Evolutionary conservation across 1,140 invertebrate species (phyloP).

Genomic region (Drosophila kepulauana): DNA sequence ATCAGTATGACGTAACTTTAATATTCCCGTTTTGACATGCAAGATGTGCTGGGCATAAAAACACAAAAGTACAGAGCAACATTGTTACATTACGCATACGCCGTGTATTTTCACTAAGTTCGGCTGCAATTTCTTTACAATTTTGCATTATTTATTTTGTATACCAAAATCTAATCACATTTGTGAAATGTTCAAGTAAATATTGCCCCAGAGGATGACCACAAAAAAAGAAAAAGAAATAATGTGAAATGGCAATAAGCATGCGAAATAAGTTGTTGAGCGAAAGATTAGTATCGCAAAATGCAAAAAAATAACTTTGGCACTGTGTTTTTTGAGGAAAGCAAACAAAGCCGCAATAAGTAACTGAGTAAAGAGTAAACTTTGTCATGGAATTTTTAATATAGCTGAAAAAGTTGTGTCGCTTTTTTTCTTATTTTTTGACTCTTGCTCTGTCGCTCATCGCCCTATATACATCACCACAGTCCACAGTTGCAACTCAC

Average conservation of each 20-base stretch:
- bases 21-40: background rate
- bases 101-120: background rate
- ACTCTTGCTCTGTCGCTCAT: background rate
- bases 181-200: constrained; percentile 15
- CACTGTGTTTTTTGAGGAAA: background rate
- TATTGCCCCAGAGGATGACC: constrained; percentile 6
- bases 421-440: constrained; percentile 3
- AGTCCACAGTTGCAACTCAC: constrained; percentile 7
- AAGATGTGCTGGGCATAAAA: background rate
- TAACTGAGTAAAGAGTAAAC: constrained; percentile 42
- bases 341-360: constrained; percentile 43
- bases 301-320: constrained; percentile 44
- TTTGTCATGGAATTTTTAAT: constrained; percentile 69
- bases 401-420: constrained; percentile 42
- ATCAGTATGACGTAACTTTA: background rate
- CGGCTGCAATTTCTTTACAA: background rate
- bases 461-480: background rate
- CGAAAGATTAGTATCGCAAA: constrained; percentile 30
- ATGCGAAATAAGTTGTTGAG: constrained; percentile 12
- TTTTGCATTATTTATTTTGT: background rate
- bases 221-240: constrained; percentile 22
- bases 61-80: background rate
- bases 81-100: constrained; percentile 11
- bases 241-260: background rate
- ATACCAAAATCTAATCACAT: constrained; percentile 18